Evolutionary conservation across 2,797 vertebrate genomes (phyloP), one percentile per base, ranked within the genome.

Genomic region (Hemibagrus guttatus): DNA sequence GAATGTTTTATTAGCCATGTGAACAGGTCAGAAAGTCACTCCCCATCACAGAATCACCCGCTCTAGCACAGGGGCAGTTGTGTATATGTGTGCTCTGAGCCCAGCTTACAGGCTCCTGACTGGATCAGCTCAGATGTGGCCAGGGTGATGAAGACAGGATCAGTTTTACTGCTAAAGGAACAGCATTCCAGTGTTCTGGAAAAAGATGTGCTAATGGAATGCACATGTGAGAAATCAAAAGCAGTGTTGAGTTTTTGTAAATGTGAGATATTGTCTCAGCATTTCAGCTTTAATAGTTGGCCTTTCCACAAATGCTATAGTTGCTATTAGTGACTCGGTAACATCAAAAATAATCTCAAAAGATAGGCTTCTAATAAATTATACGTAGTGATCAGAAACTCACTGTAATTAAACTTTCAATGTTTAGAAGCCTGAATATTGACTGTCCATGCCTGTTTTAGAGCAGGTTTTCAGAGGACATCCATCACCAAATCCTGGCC

Each of bases 1-100:
- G 94, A 94, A 87, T 91, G 95, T 95, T 97, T 97, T 96, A 95
- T 95, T 96, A 96, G 95, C 94, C 92, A 95, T 95, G 94, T 93
- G 90, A 95, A 94, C 93, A 93, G 96, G 95, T 96, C 95, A 95
- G 91, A 93, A 93, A 96, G 95, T 95, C 94, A 93, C 93, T 92
- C 92, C 86, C 91, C 91, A 90, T 71, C 91, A 92, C 92, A 93
- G 92, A 94, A 93, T 93, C 92, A 90, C 90, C 93, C 91, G 91
- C 92, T 92, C 90, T 91, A 93, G 93, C 89, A 88, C 89, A 91
- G 63, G 91, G 87, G 87, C 86, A 94, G 91, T 85, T 64, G 83
- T 76, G 79, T 84, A 88, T 52, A 81, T 83, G 52, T 85, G 78
- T 4, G n/a, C 91, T 89, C 89, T 90, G 89, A 75, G 91, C 83